These are phyloP conservation scores for Oligia strigilis DNA, from an alignment of 2,888 invertebrate species.

Conservation along the genomic window DNA sequence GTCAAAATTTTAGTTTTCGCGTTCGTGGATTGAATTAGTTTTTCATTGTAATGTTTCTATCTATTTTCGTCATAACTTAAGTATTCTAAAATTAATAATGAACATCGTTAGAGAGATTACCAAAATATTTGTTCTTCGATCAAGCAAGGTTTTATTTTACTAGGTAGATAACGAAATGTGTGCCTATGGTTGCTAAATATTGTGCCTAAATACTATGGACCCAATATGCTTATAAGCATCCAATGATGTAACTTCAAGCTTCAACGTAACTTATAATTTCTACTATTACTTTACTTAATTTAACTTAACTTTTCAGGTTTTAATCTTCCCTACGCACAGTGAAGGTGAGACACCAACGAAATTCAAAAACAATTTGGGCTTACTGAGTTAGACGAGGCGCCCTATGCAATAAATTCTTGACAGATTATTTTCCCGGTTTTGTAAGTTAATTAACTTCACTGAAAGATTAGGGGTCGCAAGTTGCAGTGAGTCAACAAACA, in stretches of 20 bases:
- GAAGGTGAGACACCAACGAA: conserved; percentile 56
- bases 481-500: background rate
- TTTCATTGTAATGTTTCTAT: background rate
- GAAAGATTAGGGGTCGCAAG: conserved; percentile 9
- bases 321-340: conserved; percentile 33
- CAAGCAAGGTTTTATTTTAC: background rate
- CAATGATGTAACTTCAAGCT: background rate
- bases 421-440: conserved; percentile 18
- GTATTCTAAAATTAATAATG: background rate
- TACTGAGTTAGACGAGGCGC: background rate
- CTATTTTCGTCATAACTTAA: background rate
- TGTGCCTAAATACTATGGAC: background rate
- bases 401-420: background rate
- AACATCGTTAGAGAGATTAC: background rate
- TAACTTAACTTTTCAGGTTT: conserved; percentile 58
- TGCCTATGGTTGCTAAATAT: background rate
- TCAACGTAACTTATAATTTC: background rate
- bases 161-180: background rate
- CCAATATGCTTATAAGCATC: background rate
- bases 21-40: background rate
- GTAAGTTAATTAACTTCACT: conserved; percentile 50
- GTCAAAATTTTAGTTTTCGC: conserved; percentile 26
- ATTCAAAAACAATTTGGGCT: conserved; percentile 5
- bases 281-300: background rate
- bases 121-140: background rate